A percentile compares a stretch with the other conserved stretches of the same genome.
phyloP scores from a whole-genome alignment of 2,797 vertebrate species.

The Petrocephalus sullivani region DNA sequence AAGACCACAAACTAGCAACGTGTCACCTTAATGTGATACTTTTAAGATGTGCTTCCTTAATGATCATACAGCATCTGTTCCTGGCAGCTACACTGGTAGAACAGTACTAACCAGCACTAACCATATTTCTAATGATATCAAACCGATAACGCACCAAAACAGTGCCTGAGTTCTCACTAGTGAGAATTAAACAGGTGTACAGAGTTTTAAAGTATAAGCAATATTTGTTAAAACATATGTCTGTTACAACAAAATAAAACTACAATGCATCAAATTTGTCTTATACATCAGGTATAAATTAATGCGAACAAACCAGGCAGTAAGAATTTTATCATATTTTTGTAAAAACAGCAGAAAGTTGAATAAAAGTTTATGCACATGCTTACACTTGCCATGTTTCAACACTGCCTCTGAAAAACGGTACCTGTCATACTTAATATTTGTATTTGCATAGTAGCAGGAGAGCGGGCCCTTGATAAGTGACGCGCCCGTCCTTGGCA shows the following conservation, averaged over 20 bases:
- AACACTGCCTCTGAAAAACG: neutral
- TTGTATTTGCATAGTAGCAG: neutral
- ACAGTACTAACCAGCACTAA: neutral
- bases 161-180: neutral
- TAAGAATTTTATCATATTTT: slow-evolving; percentile 4
- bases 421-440: neutral
- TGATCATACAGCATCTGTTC: neutral
- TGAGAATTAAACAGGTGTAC: neutral
- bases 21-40: neutral
- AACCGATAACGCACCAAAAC: neutral
- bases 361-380: neutral
- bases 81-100: neutral
- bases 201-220: neutral
- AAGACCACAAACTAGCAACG: neutral
- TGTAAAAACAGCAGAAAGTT: neutral
- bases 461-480: neutral
- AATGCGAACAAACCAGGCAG: neutral
- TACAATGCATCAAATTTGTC: neutral
- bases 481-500: neutral
- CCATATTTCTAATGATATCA: neutral
- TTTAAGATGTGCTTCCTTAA: neutral
- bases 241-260: neutral
- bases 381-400: neutral
- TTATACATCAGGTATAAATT: neutral
- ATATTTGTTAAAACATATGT: neutral